Evolutionary conservation across 2,113 vertebrate species (phyloP).

Genomic region (Tetraodon nigroviridis): DNA sequence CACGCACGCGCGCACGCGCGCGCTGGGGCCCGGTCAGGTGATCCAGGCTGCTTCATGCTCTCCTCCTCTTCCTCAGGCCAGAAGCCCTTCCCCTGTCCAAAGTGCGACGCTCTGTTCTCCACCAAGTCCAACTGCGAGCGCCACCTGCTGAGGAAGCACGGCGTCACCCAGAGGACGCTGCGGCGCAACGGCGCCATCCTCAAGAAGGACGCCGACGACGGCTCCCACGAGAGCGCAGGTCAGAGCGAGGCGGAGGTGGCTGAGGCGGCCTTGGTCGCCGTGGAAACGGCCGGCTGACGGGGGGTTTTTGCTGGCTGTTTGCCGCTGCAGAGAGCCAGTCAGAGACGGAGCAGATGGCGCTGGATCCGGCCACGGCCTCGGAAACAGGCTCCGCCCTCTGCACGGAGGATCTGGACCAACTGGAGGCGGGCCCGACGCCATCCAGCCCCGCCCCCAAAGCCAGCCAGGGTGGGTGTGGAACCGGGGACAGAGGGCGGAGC

Average conservation of each 20-base stretch:
- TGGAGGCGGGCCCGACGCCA: background rate
- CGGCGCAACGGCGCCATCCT: conserved; percentile 75
- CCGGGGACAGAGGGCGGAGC: background rate
- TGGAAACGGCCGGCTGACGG: background rate
- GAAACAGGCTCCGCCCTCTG: conserved; percentile 26
- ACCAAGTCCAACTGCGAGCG: conserved; percentile 89
- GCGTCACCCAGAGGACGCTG: conserved; percentile 76
- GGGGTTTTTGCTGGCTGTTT: background rate
- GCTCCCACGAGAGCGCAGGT: conserved; percentile 76
- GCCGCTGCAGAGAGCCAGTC: conserved; percentile 81
- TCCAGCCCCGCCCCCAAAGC: conserved; percentile 40
- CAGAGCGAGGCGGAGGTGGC: no score
- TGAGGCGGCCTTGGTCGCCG: background rate
- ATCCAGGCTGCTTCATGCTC: background rate
- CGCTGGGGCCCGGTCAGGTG: no score
- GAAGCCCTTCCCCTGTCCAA: conserved; percentile 84
- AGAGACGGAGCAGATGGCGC: conserved; percentile 70
- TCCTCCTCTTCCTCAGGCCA: conserved; percentile 65
- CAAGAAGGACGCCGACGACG: conserved; percentile 72
- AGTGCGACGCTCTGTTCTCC: conserved; percentile 83
- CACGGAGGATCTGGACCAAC: conserved; percentile 2
- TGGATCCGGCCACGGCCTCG: conserved; percentile 69
- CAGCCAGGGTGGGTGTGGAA: background rate
- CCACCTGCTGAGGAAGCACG: conserved; percentile 84
- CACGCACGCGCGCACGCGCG: background rate